Evolutionary conservation across 2,888 invertebrate species (phyloP).

Genomic region (Drosophila diplacantha): DNA sequence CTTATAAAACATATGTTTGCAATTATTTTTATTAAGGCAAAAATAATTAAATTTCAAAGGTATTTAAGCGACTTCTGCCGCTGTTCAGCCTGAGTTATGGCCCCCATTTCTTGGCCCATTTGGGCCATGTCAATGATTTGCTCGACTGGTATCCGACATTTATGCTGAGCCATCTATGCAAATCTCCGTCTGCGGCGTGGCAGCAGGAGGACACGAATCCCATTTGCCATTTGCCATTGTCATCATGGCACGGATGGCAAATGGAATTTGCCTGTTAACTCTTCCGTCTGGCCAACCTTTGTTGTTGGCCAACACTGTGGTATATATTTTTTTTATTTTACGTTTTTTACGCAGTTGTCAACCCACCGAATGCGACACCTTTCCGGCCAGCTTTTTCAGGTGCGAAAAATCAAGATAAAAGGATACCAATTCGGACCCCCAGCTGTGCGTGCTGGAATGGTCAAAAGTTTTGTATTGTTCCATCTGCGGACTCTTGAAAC

Average conservation of each 20-base stretch:
- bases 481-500: conserved; percentile 30
- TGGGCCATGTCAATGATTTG: conserved; percentile 39
- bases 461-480: conserved; percentile 55
- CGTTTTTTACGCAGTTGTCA: conserved; percentile 31
- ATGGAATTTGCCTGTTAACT: conserved; percentile 53
- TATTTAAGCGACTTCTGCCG: background rate
- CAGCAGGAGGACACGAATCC: conserved; percentile 7
- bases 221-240: conserved; percentile 29
- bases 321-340: background rate
- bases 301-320: conserved; percentile 1
- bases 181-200: conserved; percentile 27
- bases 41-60: background rate
- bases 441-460: conserved; percentile 45
- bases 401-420: conserved; percentile 24
- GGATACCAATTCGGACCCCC: conserved; percentile 38
- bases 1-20: background rate
- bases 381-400: conserved; percentile 28
- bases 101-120: conserved; percentile 18
- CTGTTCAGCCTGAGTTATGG: conserved; percentile 18
- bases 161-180: conserved; percentile 55
- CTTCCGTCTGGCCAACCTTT: conserved; percentile 43
- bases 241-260: conserved; percentile 33
- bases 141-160: conserved; percentile 35
- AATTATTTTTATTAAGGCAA: background rate
- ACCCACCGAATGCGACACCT: conserved; percentile 40